Conservation (phyloP, 2,797 vertebrate genomes). For the Bovichtus variegatus region DNA sequence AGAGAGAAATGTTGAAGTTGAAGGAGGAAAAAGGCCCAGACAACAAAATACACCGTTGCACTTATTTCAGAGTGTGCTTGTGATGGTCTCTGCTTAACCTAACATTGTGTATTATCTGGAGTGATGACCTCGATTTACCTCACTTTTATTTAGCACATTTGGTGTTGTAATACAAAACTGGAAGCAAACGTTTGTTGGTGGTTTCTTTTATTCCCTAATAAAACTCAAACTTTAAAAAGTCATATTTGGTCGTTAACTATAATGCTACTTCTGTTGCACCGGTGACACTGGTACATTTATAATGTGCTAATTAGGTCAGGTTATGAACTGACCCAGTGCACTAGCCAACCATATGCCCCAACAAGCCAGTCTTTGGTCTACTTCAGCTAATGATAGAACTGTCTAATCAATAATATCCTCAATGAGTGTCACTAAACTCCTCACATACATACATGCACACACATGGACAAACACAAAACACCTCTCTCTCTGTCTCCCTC, state of each 20-base stretch:
- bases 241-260: background rate
- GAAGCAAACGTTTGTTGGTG: too few species aligned
- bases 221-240: background rate
- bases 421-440: slow-evolving; percentile 51
- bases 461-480: slow-evolving; percentile 14
- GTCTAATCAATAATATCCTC: slow-evolving; percentile 69
- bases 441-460: slow-evolving; percentile 15
- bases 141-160: background rate
- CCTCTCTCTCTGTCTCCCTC: background rate
- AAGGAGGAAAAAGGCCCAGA: background rate
- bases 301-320: slow-evolving; percentile 57
- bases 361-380: slow-evolving; percentile 49
- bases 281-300: slow-evolving; percentile 24
- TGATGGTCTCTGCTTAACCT: background rate
- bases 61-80: background rate
- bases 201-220: background rate
- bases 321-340: slow-evolving; percentile 62
- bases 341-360: slow-evolving; percentile 31
- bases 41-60: background rate
- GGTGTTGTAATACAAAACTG: background rate
- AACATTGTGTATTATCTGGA: background rate
- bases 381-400: slow-evolving; percentile 65
- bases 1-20: background rate
- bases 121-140: background rate
- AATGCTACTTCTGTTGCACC: background rate